Evolutionary conservation across 2,888 invertebrate species (phyloP).

Genomic region (Caenorhabditis afra): DNA sequence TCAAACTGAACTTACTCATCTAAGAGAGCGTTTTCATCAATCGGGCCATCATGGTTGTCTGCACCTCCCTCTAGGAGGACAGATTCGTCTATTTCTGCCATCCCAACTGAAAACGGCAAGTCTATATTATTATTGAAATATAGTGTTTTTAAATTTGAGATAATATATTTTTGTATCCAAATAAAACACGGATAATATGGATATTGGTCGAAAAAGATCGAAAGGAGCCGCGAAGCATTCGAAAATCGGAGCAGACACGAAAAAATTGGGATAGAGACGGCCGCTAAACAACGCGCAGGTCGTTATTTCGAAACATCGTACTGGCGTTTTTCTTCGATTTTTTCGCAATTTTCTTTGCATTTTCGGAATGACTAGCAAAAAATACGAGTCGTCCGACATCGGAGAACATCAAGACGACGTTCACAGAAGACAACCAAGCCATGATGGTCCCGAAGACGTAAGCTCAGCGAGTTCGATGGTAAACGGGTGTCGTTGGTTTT

Average conservation of each 20-base stretch:
- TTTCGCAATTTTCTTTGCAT: background rate
- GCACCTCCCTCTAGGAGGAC: constrained; percentile 47
- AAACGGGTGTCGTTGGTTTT: too few species aligned
- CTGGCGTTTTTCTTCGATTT: constrained; percentile 3
- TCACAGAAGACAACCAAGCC: background rate
- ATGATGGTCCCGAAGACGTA: background rate
- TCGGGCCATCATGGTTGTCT: constrained; percentile 22
- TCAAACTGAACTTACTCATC: constrained; percentile 31
- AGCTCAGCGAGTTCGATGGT: too few species aligned
- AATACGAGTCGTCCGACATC: background rate
- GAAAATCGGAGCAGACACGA: background rate
- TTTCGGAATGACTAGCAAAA: background rate
- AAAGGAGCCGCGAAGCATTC: background rate
- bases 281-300: constrained; percentile 21
- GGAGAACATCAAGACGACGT: background rate
- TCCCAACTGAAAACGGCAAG: too few species aligned
- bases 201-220: background rate
- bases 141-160: background rate
- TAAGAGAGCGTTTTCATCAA: constrained; percentile 61
- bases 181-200: too few species aligned
- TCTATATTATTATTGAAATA: constrained; percentile 41
- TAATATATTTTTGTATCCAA: too few species aligned
- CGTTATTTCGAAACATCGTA: constrained; percentile 31
- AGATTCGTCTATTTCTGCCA: constrained; percentile 62
- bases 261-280: background rate